Base-by-base conservation (phyloP, 1,140 invertebrate species). In the Homalodisca vitripennis region DNA sequence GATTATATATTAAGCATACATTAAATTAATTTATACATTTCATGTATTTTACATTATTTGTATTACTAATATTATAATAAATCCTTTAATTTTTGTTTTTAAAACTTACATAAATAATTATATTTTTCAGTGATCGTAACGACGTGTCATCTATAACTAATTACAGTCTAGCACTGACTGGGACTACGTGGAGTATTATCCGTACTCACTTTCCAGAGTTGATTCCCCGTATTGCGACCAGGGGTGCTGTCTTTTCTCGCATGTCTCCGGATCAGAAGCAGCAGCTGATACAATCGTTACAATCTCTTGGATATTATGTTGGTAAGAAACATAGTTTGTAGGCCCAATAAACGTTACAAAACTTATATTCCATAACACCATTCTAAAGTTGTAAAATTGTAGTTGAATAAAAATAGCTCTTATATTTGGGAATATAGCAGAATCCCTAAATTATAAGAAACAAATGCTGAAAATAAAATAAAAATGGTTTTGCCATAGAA, bases 261-360 rank as follows among this genome's bases (percentile, higher is more conserved):
- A 98, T 98, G 91, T 91, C 91, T 41, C 96, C 97, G 0, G 95
- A 98, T 72, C 95, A 98, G 80, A 98, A 98, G 79, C 93, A 95
- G 71, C 92, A 97, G 75, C 82, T 98, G 14, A 86, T 98, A 22
- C 90, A 92, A 74, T 84, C 88, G 68, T 80, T 98, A 12, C 95
- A 98, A 80, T 85, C 85, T 31, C 81, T 97, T 12, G 93, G 90
- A 66, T 92, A 91, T 74, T 87, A 89, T 67, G 91, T 93, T 70
- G 90, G 86, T 86, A 73, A 78, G 85, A 79, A n/a, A n/a, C n/a
- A n/a, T n/a, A n/a, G n/a, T n/a, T n/a, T n/a, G n/a, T n/a, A n/a
- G n/a, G n/a, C n/a, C n/a, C n/a, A n/a, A n/a, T n/a, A n/a, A n/a
- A n/a, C n/a, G n/a, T n/a, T n/a, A n/a, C n/a, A n/a, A n/a, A n/a